phyloP scores from a whole-genome alignment of 2,797 vertebrate species.

The Pogonophryne albipinna region DNA sequence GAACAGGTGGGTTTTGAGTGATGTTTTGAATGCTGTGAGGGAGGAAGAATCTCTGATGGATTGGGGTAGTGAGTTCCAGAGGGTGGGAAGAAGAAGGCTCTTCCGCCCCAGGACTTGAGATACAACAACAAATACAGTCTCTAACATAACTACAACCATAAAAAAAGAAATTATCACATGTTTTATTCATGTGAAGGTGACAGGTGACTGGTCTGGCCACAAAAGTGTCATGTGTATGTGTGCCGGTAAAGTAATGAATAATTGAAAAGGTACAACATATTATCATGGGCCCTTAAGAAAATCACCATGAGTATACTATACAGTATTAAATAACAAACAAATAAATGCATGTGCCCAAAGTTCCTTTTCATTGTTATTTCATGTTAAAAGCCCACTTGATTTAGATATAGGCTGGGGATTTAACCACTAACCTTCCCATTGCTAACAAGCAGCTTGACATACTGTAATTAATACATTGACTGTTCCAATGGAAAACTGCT shows the following conservation, averaged over 20 bases:
- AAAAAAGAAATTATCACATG: background rate
- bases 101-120: no score
- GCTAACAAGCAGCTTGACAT: no score
- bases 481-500: no score
- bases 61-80: no score
- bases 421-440: no score
- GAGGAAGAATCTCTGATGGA: no score
- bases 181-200: background rate
- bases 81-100: no score
- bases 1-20: no score
- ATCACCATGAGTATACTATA: background rate
- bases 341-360: background rate
- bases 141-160: background rate
- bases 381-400: background rate
- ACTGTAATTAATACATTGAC: no score
- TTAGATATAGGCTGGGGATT: no score
- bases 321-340: background rate
- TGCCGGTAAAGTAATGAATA: conserved; percentile 41
- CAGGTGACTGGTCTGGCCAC: background rate
- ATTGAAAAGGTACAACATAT: conserved; percentile 45
- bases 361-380: background rate
- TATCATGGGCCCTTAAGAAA: conserved; percentile 32
- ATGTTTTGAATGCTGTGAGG: no score
- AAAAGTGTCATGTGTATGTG: conserved; percentile 31
- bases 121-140: background rate